Evolutionary conservation across 1,140 invertebrate species (phyloP), one percentile per base, ranked within the genome.

Genomic region (Drosophila repleta): DNA sequence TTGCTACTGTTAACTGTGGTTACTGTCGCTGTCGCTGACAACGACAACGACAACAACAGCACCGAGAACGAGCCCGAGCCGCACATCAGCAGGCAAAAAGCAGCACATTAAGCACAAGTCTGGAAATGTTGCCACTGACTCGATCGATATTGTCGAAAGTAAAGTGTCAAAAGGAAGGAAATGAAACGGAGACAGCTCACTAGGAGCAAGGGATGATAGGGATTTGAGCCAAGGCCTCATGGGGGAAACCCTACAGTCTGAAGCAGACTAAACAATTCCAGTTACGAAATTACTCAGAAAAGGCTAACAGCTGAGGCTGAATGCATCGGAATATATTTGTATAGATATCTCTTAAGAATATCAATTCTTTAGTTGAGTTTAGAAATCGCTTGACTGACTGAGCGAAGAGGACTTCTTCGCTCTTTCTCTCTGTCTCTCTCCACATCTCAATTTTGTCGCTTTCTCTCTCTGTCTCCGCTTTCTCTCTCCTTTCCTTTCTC

Each of bases 141-240:
- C 74, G 78, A 81, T 76, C 78, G 78, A 64, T 51, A 76, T 68
- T 81, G 66, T 80, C 66, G 49, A 53, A 72, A 72, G 46, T 37
- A 13, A 43, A 49, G 18, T 61, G 45, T 11, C 41, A 46, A 45
- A 46, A 24, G 53, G 53, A 49, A 56, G 7, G 35, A 35, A 74
- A 32, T 17, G 39, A 43, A 17, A 43, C n/a, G 39, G 39, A 15
- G n/a, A 17, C 39, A 43, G 17, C n/a, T 15, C 3, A 6, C 17
- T 43, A 5, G 24, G 4, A n/a, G n/a, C n/a, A n/a, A 18, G 39
- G 39, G 39, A 43, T 43, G 39, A 17, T 43, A 43, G 39, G 39
- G 39, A 43, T 6, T 17, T 8, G 39, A 18, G 15, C 15, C 15
- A 15, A 5, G 39, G 39, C 39, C 15, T 8, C 7, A 8, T 43